Evolutionary conservation across 2,888 invertebrate genomes (phyloP).

Genomic region (Apeira syringaria): DNA sequence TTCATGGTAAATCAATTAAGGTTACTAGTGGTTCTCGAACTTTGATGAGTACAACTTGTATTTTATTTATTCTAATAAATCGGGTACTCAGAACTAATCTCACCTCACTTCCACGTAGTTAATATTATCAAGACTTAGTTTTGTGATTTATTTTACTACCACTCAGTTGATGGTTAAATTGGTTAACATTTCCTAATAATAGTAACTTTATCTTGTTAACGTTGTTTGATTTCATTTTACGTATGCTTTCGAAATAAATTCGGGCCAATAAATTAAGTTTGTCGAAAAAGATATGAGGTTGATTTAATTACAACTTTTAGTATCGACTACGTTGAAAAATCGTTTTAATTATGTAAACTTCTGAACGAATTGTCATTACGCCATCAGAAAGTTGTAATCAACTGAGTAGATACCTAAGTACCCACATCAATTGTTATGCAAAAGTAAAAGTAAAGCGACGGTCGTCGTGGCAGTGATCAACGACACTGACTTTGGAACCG

Average conservation of each 20-base stretch:
- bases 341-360: conserved; percentile 14
- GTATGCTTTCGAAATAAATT: conserved; percentile 13
- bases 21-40: too few relatives aligned
- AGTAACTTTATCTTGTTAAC: conserved; percentile 25
- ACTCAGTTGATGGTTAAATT: conserved; percentile 8
- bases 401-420: too few relatives aligned
- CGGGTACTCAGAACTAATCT: conserved; percentile 46
- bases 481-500: too few relatives aligned
- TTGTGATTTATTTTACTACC: conserved; percentile 32
- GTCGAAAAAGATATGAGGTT: conserved; percentile 13
- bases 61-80: conserved; percentile 41
- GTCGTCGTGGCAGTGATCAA: too few relatives aligned
- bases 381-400: too few relatives aligned
- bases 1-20: too few relatives aligned
- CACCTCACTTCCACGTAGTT: conserved; percentile 37
- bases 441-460: too few relatives aligned
- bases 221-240: conserved; percentile 22
- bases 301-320: conserved; percentile 13
- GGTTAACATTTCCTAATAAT: conserved; percentile 9
- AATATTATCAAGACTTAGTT: conserved; percentile 46
- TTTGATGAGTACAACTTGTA: too few relatives aligned
- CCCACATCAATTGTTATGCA: too few relatives aligned
- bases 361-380: neutral
- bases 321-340: neutral
- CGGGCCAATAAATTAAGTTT: conserved; percentile 15